A percentile compares a stretch with the other conserved stretches of the same genome.
These are phyloP conservation scores for human (Homo sapiens) DNA, from an alignment of 2,113 vertebrate species.

Conservation along the genomic window DNA sequence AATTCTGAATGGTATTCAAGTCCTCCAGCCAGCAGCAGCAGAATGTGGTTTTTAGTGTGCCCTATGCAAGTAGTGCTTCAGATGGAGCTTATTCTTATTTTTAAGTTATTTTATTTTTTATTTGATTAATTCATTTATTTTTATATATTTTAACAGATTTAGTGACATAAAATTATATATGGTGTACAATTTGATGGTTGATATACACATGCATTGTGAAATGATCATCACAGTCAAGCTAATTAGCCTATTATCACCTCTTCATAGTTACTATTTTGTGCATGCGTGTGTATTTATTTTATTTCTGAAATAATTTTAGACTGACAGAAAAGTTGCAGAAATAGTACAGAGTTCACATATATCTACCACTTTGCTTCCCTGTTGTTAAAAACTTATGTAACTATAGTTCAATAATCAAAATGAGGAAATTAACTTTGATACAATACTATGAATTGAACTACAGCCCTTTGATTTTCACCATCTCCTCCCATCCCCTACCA, in stretches of 20 bases:
- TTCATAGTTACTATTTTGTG: background rate
- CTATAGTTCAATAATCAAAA: background rate
- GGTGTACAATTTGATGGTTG: background rate
- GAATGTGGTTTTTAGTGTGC: conserved; percentile 16
- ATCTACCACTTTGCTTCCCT: background rate
- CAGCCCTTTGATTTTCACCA: background rate
- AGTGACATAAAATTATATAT: background rate
- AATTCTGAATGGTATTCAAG: background rate
- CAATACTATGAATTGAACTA: background rate
- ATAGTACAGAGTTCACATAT: background rate
- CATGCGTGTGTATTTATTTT: background rate
- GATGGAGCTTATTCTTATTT: background rate
- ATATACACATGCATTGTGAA: background rate
- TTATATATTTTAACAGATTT: background rate
- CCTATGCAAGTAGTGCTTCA: conserved; percentile 43
- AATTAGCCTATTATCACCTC: background rate
- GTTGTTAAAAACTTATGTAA: background rate
- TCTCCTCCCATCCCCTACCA: background rate
- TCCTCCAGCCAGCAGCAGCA: background rate
- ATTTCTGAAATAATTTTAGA: background rate
- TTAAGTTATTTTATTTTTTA: background rate
- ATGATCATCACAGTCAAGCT: background rate
- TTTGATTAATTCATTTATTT: background rate
- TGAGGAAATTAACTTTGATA: background rate
- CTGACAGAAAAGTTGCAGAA: background rate